phyloP scores from a whole-genome alignment of 1,140 invertebrate species.

The Euwallacea fornicatus region DNA sequence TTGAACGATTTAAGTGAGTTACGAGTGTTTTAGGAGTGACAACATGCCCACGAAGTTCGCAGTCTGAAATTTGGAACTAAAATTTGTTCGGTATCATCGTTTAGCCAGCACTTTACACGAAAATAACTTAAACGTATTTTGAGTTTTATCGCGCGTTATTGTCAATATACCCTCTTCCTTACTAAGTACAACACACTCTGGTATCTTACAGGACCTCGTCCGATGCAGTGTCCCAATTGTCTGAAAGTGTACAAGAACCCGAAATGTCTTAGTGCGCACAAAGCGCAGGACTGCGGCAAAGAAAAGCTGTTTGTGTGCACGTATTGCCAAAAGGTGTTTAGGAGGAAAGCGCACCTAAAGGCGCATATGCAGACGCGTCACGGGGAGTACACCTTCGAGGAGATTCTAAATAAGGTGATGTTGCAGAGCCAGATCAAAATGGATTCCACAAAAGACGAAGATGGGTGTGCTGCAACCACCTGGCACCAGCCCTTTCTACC shows the following conservation, averaged over 20 bases:
- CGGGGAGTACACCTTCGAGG: conserved; percentile 1
- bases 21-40: too few species aligned
- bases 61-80: too few species aligned
- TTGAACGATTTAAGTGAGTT: too few species aligned
- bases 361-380: conserved; percentile 17
- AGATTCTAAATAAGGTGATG: background rate
- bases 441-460: background rate
- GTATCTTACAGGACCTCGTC: background rate
- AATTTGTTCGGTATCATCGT: too few species aligned
- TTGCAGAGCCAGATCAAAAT: background rate
- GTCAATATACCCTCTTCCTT: too few species aligned
- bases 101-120: too few species aligned
- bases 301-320: conserved; percentile 26
- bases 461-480: background rate
- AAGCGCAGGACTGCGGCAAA: conserved; percentile 34
- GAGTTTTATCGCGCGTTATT: too few species aligned
- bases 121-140: too few species aligned
- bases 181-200: background rate
- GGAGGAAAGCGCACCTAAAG: conserved; percentile 31
- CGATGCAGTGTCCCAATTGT: background rate
- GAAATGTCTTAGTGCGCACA: conserved; percentile 45
- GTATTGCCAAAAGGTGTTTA: conserved; percentile 24
- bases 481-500: background rate
- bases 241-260: conserved; percentile 48
- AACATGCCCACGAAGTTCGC: too few species aligned